phyloP scores from a whole-genome alignment of 2,113 vertebrate genomes.

The Eulacestoma nigropectus region DNA sequence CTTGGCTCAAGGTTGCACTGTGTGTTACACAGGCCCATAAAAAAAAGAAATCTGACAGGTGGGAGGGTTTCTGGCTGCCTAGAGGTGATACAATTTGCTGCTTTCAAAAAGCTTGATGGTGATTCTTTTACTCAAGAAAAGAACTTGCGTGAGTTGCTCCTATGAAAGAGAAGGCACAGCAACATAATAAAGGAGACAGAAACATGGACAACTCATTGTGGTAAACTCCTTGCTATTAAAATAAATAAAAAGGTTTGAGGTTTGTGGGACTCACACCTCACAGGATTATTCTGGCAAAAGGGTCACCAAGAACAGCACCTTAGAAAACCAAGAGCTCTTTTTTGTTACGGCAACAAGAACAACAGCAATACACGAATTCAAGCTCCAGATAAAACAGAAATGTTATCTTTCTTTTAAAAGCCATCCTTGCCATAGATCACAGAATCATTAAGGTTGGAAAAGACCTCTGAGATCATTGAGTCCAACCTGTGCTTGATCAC shows the following conservation, averaged over 20 bases:
- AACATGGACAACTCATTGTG: neutral
- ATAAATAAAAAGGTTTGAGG: constrained; percentile 10
- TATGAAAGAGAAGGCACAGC: neutral
- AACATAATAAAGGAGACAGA: neutral
- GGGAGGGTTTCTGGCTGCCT: neutral
- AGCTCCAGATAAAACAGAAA: neutral
- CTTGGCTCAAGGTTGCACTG: neutral
- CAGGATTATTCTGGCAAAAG: neutral
- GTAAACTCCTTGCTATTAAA: neutral
- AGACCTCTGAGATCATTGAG: neutral
- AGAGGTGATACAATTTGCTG: neutral
- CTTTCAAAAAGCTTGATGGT: neutral
- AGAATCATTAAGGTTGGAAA: neutral
- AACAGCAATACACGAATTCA: neutral
- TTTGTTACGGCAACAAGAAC: constrained; percentile 28
- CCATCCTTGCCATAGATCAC: neutral
- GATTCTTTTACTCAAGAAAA: neutral
- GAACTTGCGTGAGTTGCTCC: neutral
- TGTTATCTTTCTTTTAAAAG: neutral
- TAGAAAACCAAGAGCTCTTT: neutral
- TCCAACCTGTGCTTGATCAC: neutral
- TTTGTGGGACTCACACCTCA: neutral
- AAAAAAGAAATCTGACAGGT: neutral
- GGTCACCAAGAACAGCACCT: neutral
- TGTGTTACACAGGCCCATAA: neutral